phyloP scores from a whole-genome alignment of 1,140 invertebrate genomes.

The Macrobrachium nipponense region DNA sequence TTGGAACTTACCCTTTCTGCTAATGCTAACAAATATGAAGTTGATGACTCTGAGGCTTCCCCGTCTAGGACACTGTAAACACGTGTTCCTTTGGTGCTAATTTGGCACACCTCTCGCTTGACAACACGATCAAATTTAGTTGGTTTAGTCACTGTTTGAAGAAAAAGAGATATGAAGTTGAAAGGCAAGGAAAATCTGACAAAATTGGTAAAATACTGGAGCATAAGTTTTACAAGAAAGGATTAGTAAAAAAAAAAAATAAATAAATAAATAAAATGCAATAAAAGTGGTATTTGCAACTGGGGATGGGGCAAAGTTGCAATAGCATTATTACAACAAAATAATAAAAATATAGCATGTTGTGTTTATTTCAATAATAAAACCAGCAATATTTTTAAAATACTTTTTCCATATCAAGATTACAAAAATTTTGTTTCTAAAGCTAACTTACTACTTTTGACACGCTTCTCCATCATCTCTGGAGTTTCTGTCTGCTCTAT shows the following conservation, averaged over 20 bases:
- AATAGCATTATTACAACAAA: too few relatives aligned
- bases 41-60: slow-evolving; percentile 73
- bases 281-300: too few relatives aligned
- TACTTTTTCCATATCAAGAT: too few relatives aligned
- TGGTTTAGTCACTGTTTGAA: slow-evolving; percentile 58
- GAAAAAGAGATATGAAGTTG: too few relatives aligned
- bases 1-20: slow-evolving; percentile 76
- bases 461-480: slow-evolving; percentile 90
- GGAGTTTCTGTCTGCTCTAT: slow-evolving; percentile 99
- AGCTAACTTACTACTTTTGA: slow-evolving; percentile 74
- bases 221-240: neutral
- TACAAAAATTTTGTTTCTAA: too few relatives aligned
- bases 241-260: too few relatives aligned
- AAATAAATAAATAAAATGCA: too few relatives aligned
- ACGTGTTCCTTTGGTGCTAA: slow-evolving; percentile 86
- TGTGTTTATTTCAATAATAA: neutral
- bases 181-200: too few relatives aligned
- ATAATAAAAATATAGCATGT: too few relatives aligned
- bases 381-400: neutral
- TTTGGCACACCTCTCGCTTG: slow-evolving; percentile 91
- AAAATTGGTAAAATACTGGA: neutral
- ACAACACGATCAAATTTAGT: slow-evolving; percentile 93
- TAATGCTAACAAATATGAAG: slow-evolving; percentile 80
- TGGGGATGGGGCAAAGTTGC: too few relatives aligned
- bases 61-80: slow-evolving; percentile 80